Evolutionary conservation across 2,113 vertebrate species (phyloP), one percentile per base, ranked within the genome.

Genomic region (Mellivora capensis): DNA sequence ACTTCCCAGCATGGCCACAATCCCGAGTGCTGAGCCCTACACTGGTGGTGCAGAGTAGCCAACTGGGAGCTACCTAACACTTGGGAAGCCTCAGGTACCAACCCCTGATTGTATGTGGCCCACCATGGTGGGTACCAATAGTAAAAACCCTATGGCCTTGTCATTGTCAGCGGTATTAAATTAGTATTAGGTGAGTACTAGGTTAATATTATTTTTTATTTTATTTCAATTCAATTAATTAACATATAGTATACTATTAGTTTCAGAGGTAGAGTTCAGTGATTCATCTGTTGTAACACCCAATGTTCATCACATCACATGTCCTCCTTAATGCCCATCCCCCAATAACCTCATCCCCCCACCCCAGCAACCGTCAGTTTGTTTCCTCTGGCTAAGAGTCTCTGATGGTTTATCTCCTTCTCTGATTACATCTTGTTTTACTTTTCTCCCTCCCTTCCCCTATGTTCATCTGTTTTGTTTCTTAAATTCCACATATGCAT

Each of bases 81-180:
- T 21, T 27, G 15, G 15, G 37, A 23, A 21, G 77, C 34, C 11
- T 20, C 47, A 18, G 34, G 15, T 92, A 49, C 29, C 25, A 25
- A 34, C 42, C 29, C 42, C 49, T 8, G 11, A 15, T 34, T 2
- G 7, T 61, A 5, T 10, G 47, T 9, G 49, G 21, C 72, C 80
- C 29, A 21, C 18, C 39, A 1, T 0, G 1, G 39, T 27, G n/a
- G 47, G 2, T n/a, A 20, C 25, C 42, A n/a, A 27, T 10, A 34
- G 52, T 29, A 59, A 39, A 5, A 39, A 15, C 20, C 62, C 25
- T 39, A 3, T 2, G 18, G 67, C 11, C 37, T 10, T 61, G 27
- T 49, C 64, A 47, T 10, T 61, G 27, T 49, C 64, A 7, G 39
- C 20, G 15, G n/a, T 15, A 29, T n/a, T 27, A 31, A 49, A 77